Evolutionary conservation across 1,140 invertebrate genomes (phyloP).

Genomic region (Triops cancriformis): DNA sequence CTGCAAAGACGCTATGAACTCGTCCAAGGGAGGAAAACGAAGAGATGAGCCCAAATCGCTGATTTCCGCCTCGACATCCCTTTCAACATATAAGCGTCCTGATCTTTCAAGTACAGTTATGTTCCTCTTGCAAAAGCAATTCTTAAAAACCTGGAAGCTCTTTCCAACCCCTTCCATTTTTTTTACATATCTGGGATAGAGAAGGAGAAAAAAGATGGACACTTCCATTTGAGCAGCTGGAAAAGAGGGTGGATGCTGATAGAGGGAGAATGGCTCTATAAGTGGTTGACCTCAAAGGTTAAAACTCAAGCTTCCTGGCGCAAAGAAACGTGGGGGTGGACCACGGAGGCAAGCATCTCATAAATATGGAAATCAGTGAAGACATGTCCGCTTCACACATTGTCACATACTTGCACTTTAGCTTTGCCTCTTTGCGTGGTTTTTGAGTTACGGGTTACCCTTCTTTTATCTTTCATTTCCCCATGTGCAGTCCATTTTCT

Average conservation of each 20-base stretch:
- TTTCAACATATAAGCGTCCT: no score
- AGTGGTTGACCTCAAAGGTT: conserved; percentile 4
- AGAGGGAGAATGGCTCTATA: neutral
- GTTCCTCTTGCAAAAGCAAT: no score
- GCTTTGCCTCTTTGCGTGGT: neutral
- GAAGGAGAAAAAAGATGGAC: neutral
- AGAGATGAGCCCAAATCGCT: no score
- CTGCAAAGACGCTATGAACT: no score
- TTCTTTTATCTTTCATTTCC: neutral
- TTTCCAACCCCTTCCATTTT: no score
- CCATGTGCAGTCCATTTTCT: neutral
- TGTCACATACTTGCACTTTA: conserved; percentile 2
- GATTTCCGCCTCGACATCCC: no score
- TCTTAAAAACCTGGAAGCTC: no score
- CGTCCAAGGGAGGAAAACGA: no score
- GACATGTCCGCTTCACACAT: neutral
- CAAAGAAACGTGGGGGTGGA: neutral
- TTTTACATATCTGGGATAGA: neutral
- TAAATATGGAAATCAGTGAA: neutral
- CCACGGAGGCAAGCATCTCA: neutral
- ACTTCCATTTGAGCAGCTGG: neutral
- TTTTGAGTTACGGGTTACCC: neutral
- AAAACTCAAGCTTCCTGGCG: neutral
- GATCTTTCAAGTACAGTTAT: no score
- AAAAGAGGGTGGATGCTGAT: neutral